phyloP scores from a whole-genome alignment of 2,113 vertebrate species.

The Oophaga pumilio region DNA sequence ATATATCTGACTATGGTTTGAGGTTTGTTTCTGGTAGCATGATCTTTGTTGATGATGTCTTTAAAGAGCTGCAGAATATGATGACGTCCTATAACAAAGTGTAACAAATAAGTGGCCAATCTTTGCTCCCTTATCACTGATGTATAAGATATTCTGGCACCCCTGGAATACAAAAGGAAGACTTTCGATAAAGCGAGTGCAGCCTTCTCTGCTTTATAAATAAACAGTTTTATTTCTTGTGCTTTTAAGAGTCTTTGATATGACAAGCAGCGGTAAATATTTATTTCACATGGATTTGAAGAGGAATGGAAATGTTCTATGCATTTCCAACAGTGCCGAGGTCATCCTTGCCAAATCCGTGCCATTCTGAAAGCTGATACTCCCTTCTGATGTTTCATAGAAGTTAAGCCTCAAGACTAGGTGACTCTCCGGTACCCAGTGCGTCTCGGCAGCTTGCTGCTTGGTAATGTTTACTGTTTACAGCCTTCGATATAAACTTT shows the following conservation, averaged over 20 bases:
- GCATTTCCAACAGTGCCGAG: neutral
- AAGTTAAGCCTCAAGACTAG: conserved; percentile 30
- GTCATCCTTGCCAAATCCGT: conserved; percentile 3
- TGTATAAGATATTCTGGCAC: too few species aligned
- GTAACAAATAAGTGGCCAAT: too few species aligned
- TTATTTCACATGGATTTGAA: neutral
- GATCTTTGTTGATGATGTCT: too few species aligned
- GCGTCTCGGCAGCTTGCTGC: neutral
- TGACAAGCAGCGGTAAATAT: neutral
- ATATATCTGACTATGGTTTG: too few species aligned
- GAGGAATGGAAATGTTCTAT: neutral
- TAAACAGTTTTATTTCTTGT: neutral
- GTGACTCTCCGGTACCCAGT: neutral
- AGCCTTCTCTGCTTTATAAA: neutral
- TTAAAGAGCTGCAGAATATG: too few species aligned
- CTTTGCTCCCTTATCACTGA: too few species aligned
- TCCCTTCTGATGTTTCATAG: neutral
- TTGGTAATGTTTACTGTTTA: conserved; percentile 49
- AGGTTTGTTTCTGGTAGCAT: too few species aligned
- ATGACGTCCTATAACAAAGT: too few species aligned
- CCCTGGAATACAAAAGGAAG: neutral
- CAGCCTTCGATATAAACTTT: conserved; percentile 21
- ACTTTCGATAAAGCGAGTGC: neutral
- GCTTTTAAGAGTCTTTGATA: neutral
- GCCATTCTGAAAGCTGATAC: neutral